Conservation (phyloP, 2,888 invertebrate genomes). For the Acleris emargana region DNA sequence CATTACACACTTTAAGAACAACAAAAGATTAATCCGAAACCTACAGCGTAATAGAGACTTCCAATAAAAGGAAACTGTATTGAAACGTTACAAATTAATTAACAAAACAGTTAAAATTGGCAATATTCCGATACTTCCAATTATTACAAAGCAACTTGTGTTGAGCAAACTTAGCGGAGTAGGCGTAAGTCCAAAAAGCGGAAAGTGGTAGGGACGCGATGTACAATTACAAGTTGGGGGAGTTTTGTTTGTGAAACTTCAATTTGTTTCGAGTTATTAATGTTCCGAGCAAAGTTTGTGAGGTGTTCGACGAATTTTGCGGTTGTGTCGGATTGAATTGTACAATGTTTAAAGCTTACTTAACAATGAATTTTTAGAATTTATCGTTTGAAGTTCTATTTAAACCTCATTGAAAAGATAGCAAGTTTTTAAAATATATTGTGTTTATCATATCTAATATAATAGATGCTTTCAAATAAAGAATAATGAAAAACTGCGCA, state of each 20-base stretch:
- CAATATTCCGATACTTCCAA: slow-evolving; percentile 18
- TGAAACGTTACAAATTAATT: slow-evolving; percentile 8
- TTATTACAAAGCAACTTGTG: slow-evolving; percentile 21
- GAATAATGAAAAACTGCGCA: no score
- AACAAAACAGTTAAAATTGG: slow-evolving; percentile 26
- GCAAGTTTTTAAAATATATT: no score
- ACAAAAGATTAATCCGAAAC: no score
- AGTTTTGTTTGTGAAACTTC: slow-evolving; percentile 29
- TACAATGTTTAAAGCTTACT: background rate
- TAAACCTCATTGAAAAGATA: no score
- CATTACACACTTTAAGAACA: no score
- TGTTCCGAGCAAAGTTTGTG: slow-evolving; percentile 22
- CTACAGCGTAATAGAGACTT: no score
- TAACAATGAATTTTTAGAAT: background rate
- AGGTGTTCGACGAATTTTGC: slow-evolving; percentile 26
- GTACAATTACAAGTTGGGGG: slow-evolving; percentile 19
- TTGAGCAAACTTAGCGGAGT: background rate
- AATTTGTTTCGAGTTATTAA: slow-evolving; percentile 26
- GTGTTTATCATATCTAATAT: no score
- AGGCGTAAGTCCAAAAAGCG: slow-evolving; percentile 8
- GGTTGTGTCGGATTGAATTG: background rate
- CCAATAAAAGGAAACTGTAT: no score
- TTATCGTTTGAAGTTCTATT: no score
- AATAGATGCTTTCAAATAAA: no score
- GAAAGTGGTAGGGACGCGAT: slow-evolving; percentile 18